Evolutionary conservation across 1,140 invertebrate genomes (phyloP).

Genomic region (Hydropsyche tenuis): DNA sequence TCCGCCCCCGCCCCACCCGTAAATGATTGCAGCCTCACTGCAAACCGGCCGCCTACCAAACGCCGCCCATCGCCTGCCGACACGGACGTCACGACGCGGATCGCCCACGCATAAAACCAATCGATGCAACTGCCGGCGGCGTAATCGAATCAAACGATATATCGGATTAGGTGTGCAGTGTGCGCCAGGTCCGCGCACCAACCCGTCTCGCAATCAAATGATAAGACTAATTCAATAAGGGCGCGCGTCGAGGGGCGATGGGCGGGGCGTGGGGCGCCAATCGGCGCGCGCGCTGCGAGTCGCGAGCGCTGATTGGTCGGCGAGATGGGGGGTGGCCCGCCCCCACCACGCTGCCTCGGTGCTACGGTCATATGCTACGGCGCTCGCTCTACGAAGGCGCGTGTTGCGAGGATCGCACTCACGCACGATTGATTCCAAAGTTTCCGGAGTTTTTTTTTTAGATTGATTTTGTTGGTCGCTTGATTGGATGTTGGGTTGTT

Average conservation of each 20-base stretch:
- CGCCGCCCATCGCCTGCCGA: constrained; percentile 55
- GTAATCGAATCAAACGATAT: constrained; percentile 53
- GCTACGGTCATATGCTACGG: too few species aligned
- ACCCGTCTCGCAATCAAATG: constrained; percentile 65
- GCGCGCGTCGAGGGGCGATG: constrained; percentile 56
- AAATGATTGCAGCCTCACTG: constrained; percentile 34
- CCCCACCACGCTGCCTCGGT: background rate
- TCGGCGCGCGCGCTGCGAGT: constrained; percentile 53
- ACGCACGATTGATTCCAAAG: too few species aligned
- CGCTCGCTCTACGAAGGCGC: background rate
- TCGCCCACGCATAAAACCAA: background rate
- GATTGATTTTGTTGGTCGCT: too few species aligned
- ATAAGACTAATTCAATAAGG: constrained; percentile 67
- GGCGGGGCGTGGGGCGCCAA: constrained; percentile 60
- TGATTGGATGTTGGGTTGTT: too few species aligned
- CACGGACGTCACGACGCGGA: constrained; percentile 52
- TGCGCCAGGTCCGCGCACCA: constrained; percentile 56
- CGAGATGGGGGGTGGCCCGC: background rate
- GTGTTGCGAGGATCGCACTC: background rate
- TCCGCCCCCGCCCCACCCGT: constrained; percentile 54
- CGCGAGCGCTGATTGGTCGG: constrained; percentile 52
- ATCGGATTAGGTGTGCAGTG: constrained; percentile 60
- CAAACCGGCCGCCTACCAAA: constrained; percentile 35
- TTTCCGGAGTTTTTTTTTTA: too few species aligned
- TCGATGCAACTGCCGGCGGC: background rate